Percentiles rank a stretch among this genome's conserved stretches.
These are phyloP conservation scores for Mycalesis mineus DNA, from an alignment of 2,888 invertebrate species.

Conservation along the genomic window DNA sequence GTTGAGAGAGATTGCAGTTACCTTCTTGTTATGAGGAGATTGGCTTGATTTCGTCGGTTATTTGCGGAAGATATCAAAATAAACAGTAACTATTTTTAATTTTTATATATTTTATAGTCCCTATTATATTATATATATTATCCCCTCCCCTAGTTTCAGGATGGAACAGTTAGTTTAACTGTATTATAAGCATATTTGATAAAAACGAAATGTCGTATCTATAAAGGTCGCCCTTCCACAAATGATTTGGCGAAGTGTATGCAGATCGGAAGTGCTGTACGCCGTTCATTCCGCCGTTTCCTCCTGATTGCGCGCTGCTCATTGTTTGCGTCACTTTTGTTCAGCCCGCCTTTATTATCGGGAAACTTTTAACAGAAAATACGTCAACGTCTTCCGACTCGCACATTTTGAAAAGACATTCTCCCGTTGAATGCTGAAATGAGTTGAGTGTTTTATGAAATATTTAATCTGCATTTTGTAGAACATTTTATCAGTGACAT, in stretches of 20 bases:
- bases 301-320: slow-evolving; percentile 17
- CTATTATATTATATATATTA: too few species aligned
- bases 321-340: slow-evolving; percentile 27
- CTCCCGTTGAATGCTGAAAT: not conserved
- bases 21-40: too few species aligned
- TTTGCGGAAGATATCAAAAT: too few species aligned
- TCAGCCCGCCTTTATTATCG: slow-evolving; percentile 23
- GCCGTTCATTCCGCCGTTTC: slow-evolving; percentile 15
- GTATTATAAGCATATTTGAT: too few species aligned
- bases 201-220: not conserved
- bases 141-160: too few species aligned
- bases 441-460: not conserved
- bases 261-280: slow-evolving; percentile 1
- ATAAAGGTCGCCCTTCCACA: not conserved
- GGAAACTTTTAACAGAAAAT: slow-evolving; percentile 25
- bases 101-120: too few species aligned
- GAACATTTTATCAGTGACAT: not conserved
- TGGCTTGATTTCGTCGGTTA: too few species aligned
- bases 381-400: slow-evolving; percentile 15
- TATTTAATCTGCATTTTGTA: not conserved
- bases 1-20: too few species aligned
- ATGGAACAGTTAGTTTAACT: too few species aligned
- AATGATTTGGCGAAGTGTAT: slow-evolving; percentile 4
- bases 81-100: too few species aligned
- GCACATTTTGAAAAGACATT: not conserved